Conservation (phyloP, 2,797 vertebrate species). For the Crypturellus tataupa region DNA sequence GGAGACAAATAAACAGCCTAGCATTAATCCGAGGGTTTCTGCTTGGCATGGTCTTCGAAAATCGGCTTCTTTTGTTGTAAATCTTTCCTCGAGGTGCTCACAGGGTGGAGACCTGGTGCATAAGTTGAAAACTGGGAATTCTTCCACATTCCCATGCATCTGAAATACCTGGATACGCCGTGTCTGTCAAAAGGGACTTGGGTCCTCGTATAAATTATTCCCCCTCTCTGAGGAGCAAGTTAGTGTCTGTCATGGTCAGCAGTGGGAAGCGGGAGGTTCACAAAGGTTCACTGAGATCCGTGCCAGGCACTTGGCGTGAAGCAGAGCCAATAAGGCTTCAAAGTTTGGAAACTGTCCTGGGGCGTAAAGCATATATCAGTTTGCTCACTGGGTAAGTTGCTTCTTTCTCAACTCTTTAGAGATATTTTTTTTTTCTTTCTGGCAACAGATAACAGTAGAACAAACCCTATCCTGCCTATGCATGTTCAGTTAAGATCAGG, state of each 20-base stretch:
- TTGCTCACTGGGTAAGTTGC: neutral
- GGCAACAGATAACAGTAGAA: constrained; percentile 20
- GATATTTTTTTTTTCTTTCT: neutral
- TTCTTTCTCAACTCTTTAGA: neutral
- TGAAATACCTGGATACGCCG: neutral
- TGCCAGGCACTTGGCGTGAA: neutral
- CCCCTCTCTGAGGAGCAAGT: neutral
- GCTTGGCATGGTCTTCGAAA: neutral
- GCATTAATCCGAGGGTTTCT: neutral
- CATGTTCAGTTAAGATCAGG: neutral
- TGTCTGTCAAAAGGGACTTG: neutral
- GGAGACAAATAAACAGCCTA: neutral
- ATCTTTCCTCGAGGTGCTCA: neutral
- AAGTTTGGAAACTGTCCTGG: neutral
- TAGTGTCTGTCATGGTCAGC: neutral
- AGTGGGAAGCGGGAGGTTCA: neutral
- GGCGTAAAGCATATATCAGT: neutral
- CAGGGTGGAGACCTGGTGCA: neutral
- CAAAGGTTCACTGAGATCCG: neutral
- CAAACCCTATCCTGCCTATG: neutral
- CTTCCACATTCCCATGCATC: neutral
- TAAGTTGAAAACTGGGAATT: neutral
- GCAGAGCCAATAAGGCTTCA: neutral
- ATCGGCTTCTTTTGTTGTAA: neutral
- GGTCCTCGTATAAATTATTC: neutral